These are phyloP conservation scores for Heteromyza rotundicornis DNA, from an alignment of 2,888 invertebrate species.

Conservation along the genomic window DNA sequence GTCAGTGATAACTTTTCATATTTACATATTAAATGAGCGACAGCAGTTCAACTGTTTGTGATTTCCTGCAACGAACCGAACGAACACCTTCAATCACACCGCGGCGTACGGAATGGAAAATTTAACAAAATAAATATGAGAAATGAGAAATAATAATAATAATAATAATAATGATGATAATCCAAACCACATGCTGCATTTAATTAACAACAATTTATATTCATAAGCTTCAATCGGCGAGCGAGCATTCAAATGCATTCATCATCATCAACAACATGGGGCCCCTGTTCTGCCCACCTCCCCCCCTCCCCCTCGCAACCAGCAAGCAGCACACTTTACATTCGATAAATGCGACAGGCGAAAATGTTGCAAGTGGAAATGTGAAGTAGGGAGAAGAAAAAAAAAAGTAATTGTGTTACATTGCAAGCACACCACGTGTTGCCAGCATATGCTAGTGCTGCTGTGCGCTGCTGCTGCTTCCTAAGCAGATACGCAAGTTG, in stretches of 20 bases:
- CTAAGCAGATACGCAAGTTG: conserved; percentile 5
- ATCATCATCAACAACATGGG: conserved; percentile 19
- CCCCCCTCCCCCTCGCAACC: too few species aligned
- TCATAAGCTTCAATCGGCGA: conserved; percentile 51
- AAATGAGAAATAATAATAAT: too few species aligned
- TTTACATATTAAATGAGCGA: too few species aligned
- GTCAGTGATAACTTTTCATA: too few species aligned
- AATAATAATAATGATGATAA: neutral
- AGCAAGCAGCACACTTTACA: conserved; percentile 20
- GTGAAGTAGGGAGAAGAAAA: too few species aligned
- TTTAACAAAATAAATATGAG: too few species aligned
- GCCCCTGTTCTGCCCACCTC: too few species aligned
- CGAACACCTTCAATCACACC: too few species aligned
- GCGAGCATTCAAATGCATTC: conserved; percentile 43
- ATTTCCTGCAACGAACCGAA: too few species aligned
- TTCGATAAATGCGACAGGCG: conserved; percentile 3
- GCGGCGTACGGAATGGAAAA: too few species aligned
- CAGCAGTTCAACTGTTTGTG: too few species aligned
- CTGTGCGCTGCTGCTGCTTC: neutral
- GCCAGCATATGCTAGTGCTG: neutral
- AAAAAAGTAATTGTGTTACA: neutral
- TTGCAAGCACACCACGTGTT: conserved; percentile 13
- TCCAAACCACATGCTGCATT: conserved; percentile 33
- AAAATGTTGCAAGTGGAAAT: conserved; percentile 12
- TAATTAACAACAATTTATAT: conserved; percentile 55